Base-by-base conservation (phyloP, 1,140 invertebrate species). In the Atta cephalotes region DNA sequence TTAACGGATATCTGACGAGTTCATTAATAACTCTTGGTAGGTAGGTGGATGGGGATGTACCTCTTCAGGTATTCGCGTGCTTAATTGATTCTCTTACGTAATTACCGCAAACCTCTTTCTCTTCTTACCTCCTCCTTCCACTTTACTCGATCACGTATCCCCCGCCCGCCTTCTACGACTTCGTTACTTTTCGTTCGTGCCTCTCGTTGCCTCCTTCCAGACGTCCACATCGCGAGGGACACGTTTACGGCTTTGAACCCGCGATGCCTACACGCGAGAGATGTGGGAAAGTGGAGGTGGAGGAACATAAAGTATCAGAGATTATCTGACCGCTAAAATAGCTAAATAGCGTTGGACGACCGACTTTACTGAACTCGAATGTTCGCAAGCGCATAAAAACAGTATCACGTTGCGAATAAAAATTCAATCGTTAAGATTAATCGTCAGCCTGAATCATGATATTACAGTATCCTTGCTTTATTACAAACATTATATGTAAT, bases 1-100 rank as follows among this genome's bases (percentile, higher is more conserved):
- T 93, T 91, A 91, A 92, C 90, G 90, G 89, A 92, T 93, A 93
- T 92, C 89, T 93, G 92, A 93, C 93, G 89, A 93, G 93, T 93
- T 93, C 92, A 93, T 93, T 93, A 93, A 94, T 93, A 93, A 92
- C 85, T 74, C 63, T 31, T 66, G 85, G 74, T 91, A 81, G 89
- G 72, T 88, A 88, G 89, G 89, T 90, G 86, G 90, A 88, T 88
- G 80, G 86, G 70, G 39, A 45, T 81, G 87, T 88, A 87, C 89
- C 89, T 91, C 88, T 90, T 89, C 51, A 51, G 88, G 72, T 88
- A 92, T 91, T 92, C 90, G 80, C 87, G 88, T 78, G 80, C 88
- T 88, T 93, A 93, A 93, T 93, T 93, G 91, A 93, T 93, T 93
- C 89, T 88, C 88, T 93, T 93, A 92, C 86, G 88, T 92, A 92